Percentiles rank a stretch among this genome's conserved stretches.
phyloP scores from a whole-genome alignment of 2,888 invertebrate species.

The Trissolcus brochymenae region DNA sequence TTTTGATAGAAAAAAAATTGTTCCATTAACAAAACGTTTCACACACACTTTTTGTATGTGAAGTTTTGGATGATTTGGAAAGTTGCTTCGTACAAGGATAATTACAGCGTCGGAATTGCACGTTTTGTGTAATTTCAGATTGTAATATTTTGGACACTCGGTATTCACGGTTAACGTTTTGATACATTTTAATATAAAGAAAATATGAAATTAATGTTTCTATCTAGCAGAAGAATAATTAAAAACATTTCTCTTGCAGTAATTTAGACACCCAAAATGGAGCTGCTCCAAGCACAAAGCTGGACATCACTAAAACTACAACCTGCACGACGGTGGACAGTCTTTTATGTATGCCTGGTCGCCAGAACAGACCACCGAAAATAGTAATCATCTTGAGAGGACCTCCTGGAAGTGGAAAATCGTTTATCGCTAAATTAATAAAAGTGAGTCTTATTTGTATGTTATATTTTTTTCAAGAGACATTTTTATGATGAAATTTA shows the following conservation, averaged over 20 bases:
- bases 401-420: constrained; percentile 96
- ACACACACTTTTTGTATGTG: no score
- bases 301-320: constrained; percentile 70
- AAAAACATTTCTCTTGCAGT: constrained; percentile 59
- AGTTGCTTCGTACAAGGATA: no score
- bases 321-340: constrained; percentile 87
- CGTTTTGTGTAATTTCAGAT: no score
- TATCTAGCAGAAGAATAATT: not conserved
- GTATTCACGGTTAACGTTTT: no score
- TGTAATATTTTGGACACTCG: no score
- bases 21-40: no score
- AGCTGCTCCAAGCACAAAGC: constrained; percentile 63
- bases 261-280: constrained; percentile 62
- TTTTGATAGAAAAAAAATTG: no score
- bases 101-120: no score
- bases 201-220: no score
- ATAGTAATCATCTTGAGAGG: constrained; percentile 94
- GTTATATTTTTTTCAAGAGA: not conserved
- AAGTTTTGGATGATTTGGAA: no score
- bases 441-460: constrained; percentile 78
- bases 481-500: not conserved
- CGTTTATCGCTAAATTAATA: constrained; percentile 91
- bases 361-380: constrained; percentile 86
- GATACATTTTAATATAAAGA: no score
- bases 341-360: constrained; percentile 87